These are phyloP conservation scores for Physella acuta DNA, from an alignment of 1,140 invertebrate genomes.

Conservation along the genomic window DNA sequence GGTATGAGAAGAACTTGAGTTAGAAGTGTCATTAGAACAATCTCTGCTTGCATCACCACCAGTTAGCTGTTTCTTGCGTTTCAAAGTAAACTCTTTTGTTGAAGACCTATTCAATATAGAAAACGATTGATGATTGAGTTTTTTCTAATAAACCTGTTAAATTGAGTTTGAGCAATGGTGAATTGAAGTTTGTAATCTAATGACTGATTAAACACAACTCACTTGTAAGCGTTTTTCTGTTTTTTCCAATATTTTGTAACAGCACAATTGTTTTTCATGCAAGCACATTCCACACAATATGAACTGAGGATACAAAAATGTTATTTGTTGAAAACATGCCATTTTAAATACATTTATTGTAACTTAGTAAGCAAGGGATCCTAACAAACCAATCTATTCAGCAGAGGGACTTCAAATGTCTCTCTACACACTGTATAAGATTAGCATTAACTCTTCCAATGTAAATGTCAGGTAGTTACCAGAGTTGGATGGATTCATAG, in stretches of 20 bases:
- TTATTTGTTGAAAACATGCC: too few species aligned
- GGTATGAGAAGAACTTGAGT: not conserved
- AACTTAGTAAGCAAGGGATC: too few species aligned
- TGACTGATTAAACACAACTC: constrained; percentile 26
- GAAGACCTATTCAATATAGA: constrained; percentile 3
- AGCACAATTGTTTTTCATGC: constrained; percentile 46
- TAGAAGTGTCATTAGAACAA: not conserved
- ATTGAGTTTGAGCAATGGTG: too few species aligned
- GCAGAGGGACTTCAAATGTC: too few species aligned
- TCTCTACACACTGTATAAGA: too few species aligned
- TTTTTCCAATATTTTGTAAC: constrained; percentile 47
- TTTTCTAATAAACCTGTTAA: too few species aligned
- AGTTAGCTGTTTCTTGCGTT: not conserved
- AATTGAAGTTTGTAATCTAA: too few species aligned
- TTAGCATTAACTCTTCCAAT: too few species aligned
- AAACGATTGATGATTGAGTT: not conserved
- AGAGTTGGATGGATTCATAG: too few species aligned
- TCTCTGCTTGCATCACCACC: not conserved
- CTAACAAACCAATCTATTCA: too few species aligned
- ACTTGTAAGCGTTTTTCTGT: constrained; percentile 39
- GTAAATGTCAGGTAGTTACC: too few species aligned
- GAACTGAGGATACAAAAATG: constrained; percentile 39
- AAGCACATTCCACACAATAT: constrained; percentile 54
- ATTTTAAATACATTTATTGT: too few species aligned
- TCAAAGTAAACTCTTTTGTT: not conserved